Percentiles rank a stretch among this genome's conserved stretches.
These are phyloP conservation scores for Macaca nemestrina DNA, from an alignment of 2,113 vertebrate genomes.

Conservation along the genomic window DNA sequence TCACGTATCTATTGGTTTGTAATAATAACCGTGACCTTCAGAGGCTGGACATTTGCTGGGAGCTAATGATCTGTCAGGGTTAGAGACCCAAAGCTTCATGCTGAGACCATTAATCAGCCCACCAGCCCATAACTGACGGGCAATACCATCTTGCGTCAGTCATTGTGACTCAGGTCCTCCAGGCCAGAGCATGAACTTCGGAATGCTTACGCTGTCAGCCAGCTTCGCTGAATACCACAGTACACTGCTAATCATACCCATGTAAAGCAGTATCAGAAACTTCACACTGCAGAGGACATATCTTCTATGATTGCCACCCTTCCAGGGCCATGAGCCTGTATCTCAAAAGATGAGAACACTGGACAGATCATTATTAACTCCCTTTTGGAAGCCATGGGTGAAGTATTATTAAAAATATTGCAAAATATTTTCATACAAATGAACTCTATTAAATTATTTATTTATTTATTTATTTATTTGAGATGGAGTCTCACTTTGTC, in stretches of 20 bases:
- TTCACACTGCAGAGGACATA: neutral
- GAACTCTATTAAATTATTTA: neutral
- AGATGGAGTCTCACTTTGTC: no score
- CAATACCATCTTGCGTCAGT: constrained; percentile 36
- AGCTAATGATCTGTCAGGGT: constrained; percentile 55
- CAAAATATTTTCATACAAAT: neutral
- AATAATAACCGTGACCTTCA: constrained; percentile 57
- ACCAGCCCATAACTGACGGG: neutral
- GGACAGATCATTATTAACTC: neutral
- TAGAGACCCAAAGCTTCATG: constrained; percentile 34
- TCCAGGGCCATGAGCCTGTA: constrained; percentile 7
- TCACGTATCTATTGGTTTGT: constrained; percentile 66
- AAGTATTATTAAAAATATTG: constrained; percentile 5
- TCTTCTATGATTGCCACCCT: neutral
- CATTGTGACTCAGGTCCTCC: neutral
- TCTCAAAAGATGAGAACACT: neutral
- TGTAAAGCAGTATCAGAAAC: neutral
- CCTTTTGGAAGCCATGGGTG: neutral
- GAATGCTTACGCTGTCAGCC: neutral
- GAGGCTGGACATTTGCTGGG: constrained; percentile 56
- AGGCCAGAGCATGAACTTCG: constrained; percentile 6
- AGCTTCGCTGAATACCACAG: neutral
- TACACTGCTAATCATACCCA: neutral
- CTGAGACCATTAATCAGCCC: constrained; percentile 39
- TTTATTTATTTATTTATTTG: neutral